These are phyloP conservation scores for Pachyseris speciosa DNA, from an alignment of 64 coral and sea anemone species.

Conservation along the genomic window DNA sequence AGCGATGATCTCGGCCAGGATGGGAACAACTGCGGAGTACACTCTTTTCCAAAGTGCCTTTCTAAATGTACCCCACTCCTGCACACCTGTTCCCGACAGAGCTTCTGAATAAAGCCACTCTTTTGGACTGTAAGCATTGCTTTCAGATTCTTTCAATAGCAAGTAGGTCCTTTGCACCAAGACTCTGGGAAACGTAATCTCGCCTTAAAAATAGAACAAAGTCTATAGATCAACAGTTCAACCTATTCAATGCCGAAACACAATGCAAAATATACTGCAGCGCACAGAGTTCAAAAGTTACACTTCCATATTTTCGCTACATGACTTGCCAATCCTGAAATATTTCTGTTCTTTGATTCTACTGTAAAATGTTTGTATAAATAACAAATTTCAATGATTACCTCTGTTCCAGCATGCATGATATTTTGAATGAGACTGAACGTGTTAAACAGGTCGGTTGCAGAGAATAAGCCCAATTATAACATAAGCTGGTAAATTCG, in stretches of 20 bases:
- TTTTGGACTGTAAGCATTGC: slow-evolving; percentile 6
- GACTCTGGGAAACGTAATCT: slow-evolving; percentile 25
- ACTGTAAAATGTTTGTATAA: no score
- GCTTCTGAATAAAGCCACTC: slow-evolving; percentile 72
- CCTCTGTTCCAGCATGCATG: no score
- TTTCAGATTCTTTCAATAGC: slow-evolving; percentile 65
- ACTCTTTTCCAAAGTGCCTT: slow-evolving; percentile 75
- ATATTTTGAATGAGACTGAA: no score
- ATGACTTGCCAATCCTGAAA: no score
- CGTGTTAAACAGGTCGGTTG: no score
- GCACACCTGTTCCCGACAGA: slow-evolving; percentile 79
- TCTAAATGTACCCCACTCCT: slow-evolving; percentile 80
- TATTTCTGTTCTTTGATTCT: no score
- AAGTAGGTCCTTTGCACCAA: slow-evolving; percentile 11
- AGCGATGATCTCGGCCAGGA: slow-evolving; percentile 75
- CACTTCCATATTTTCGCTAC: no score
- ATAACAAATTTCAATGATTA: no score
- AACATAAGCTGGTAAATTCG: no score
- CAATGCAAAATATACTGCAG: no score
- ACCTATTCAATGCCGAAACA: background rate
- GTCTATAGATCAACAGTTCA: background rate
- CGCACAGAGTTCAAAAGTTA: no score
- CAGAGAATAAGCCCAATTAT: no score
- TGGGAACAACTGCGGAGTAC: slow-evolving; percentile 59
- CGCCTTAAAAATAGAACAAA: slow-evolving; percentile 6